Evolutionary conservation across 2,113 vertebrate species (phyloP).

Genomic region (Clinocottus analis): DNA sequence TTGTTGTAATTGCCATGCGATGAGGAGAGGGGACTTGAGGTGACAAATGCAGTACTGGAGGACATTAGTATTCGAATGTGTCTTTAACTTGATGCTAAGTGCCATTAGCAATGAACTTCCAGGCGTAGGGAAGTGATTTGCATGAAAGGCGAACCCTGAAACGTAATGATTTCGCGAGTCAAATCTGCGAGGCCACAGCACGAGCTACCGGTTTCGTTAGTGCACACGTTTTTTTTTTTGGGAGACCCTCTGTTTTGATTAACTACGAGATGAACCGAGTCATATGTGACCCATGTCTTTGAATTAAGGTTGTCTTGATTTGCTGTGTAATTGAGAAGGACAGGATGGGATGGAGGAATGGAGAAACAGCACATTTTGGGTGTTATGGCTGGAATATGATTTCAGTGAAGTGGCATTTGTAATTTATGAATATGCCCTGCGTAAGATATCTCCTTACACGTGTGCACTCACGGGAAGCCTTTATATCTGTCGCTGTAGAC

Average conservation of each 20-base stretch:
- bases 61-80: conserved; percentile 77
- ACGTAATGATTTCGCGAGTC: conserved; percentile 73
- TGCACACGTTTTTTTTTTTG: conserved; percentile 10
- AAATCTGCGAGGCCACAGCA: conserved; percentile 63
- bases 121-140: conserved; percentile 76
- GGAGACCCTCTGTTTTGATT: conserved; percentile 52
- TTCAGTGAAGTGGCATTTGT: conserved; percentile 33
- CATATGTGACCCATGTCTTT: conserved; percentile 50
- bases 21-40: conserved; percentile 60
- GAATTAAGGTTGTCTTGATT: conserved; percentile 64
- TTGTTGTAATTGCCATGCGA: conserved; percentile 74
- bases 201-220: conserved; percentile 39
- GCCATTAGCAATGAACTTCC: conserved; percentile 81
- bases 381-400: conserved; percentile 31
- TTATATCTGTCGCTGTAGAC: background rate
- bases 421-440: conserved; percentile 4
- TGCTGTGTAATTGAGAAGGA: conserved; percentile 54
- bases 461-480: background rate
- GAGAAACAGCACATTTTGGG: conserved; percentile 42
- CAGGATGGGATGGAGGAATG: conserved; percentile 41
- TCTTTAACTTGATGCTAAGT: conserved; percentile 73
- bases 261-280: conserved; percentile 53
- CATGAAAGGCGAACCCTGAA: conserved; percentile 74
- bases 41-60: conserved; percentile 60
- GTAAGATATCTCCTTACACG: background rate